A percentile compares a stretch with the other conserved stretches of the same genome.
These are phyloP conservation scores for Drosophila meridionalis DNA, from an alignment of 2,888 invertebrate genomes.

Conservation along the genomic window DNA sequence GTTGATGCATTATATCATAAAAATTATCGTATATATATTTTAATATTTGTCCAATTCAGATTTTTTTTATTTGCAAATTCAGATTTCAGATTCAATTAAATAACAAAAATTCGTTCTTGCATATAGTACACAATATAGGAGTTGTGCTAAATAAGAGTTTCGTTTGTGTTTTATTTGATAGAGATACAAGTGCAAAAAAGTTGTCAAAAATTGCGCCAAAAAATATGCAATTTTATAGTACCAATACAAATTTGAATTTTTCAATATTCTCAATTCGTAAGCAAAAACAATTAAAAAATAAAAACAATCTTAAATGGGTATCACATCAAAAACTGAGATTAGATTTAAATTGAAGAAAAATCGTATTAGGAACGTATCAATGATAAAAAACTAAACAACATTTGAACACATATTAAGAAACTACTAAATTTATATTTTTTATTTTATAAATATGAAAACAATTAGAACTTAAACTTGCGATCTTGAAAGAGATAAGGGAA, in stretches of 20 bases:
- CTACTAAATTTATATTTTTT: background rate
- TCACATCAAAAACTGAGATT: background rate
- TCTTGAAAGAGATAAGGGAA: too few relatives aligned
- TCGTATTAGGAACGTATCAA: too few relatives aligned
- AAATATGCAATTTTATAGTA: conserved; percentile 82
- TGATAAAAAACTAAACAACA: background rate
- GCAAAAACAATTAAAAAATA: conserved; percentile 7
- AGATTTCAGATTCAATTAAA: conserved; percentile 58
- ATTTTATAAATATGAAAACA: background rate
- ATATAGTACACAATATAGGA: conserved; percentile 75
- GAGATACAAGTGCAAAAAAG: conserved; percentile 80
- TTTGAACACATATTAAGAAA: background rate
- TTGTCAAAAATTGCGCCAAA: conserved; percentile 83
- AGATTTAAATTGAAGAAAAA: background rate
- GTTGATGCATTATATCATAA: conserved; percentile 71
- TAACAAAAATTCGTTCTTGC: conserved; percentile 66
- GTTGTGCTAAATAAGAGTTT: conserved; percentile 65
- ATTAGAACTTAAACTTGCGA: too few relatives aligned
- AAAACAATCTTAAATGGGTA: conserved; percentile 3
- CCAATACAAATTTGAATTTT: conserved; percentile 66
- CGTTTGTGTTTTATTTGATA: conserved; percentile 44
- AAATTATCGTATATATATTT: conserved; percentile 66
- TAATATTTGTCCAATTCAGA: conserved; percentile 43
- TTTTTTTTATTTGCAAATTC: conserved; percentile 41
- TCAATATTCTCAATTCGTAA: conserved; percentile 24